phyloP scores from a whole-genome alignment of 2,113 vertebrate genomes.

The Malurus melanocephalus region DNA sequence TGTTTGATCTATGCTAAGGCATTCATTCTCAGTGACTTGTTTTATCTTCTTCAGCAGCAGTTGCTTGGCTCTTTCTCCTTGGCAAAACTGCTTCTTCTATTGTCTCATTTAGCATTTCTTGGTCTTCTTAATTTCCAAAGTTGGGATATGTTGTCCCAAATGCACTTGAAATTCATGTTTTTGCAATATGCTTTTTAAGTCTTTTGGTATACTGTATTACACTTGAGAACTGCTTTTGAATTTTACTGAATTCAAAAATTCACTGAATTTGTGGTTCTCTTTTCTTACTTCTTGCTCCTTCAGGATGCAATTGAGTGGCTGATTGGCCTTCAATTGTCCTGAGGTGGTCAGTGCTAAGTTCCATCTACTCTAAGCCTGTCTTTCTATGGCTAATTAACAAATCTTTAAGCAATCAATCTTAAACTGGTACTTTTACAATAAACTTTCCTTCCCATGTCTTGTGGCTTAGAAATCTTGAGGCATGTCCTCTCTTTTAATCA shows the following conservation, averaged over 20 bases:
- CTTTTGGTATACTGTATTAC: not conserved
- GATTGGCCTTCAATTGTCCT: not conserved
- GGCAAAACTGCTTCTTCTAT: not conserved
- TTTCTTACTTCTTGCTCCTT: not conserved
- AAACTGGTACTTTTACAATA: not conserved
- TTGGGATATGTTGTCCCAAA: not conserved
- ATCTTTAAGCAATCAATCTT: not conserved
- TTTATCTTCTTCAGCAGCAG: not conserved
- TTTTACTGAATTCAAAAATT: not conserved
- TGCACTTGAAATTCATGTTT: not conserved
- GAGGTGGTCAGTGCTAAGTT: not conserved
- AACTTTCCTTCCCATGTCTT: not conserved
- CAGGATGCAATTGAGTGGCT: not conserved
- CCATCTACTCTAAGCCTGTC: not conserved
- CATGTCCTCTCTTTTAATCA: not conserved
- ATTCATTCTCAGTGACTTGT: not conserved
- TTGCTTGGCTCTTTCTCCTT: not conserved
- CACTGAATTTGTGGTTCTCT: not conserved
- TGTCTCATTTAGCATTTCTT: not conserved
- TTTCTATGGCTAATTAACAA: not conserved
- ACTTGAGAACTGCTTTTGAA: not conserved
- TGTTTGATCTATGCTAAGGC: not conserved
- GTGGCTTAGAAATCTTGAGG: not conserved
- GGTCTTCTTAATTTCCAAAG: not conserved
- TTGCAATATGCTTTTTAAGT: not conserved